Base-by-base conservation (phyloP, 2,888 invertebrate species). In the Dryobotodes eremita region DNA sequence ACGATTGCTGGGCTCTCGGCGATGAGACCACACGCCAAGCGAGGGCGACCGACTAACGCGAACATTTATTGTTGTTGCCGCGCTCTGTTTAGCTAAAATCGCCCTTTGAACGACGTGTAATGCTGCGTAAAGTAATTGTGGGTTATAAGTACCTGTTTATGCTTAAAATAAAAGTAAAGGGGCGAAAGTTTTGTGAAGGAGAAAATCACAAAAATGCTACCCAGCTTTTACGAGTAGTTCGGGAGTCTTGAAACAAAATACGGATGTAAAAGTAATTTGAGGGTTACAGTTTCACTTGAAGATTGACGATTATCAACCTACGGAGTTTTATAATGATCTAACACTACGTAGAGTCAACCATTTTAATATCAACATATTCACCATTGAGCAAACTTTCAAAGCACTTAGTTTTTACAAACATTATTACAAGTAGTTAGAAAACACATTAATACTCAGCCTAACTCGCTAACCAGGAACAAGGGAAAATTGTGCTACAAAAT, bases 21-120 rank as follows among this genome's bases (percentile, higher is more conserved):
- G 88, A 91, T 86, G 91, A 89, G 94, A 95, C 95, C 95, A 95
- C 95, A 95, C 95, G 94, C 94, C 92, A 92, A 89, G 92, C 76
- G 79, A 70, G 59, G 77, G 74, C 86, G 70, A 61, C 81, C 86
- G 78, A 82, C 86, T 85, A 85, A 86, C 82, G 86, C 87, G 85
- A 89, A 85, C 88, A 84, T 84, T 88, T 80, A 87, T 85, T 88
- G 87, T 88, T 84, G 83, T 84, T 80, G 55, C 81, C 76, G 70
- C 75, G 62, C 79, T 87, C 69, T 78, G 73, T 75, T 80, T 75
- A 86, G 68, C 82, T 83, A 77, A 84, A 86, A 89, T 85, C 80
- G 61, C 76, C 86, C 75, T 79, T 79, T 85, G 76, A 80, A 80
- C 77, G 79, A 79, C 84, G 82, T 83, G 81, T 84, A 87, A 87